A percentile compares a stretch with the other conserved stretches of the same genome.
These are phyloP conservation scores for Dascillus cervinus DNA, from an alignment of 2,888 invertebrate species.

Conservation along the genomic window DNA sequence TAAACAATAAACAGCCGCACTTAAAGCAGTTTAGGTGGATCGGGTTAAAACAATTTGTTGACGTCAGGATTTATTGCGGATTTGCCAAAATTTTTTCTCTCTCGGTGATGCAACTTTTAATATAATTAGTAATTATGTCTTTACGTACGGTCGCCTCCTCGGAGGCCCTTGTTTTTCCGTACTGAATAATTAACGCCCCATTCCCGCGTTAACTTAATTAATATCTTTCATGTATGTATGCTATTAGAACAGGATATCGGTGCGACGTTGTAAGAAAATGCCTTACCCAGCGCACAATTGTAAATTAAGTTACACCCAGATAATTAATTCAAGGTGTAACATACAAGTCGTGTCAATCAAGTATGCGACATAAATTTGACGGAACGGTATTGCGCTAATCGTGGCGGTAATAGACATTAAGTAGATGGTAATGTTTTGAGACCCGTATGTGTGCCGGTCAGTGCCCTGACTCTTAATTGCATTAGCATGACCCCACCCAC, in stretches of 20 bases:
- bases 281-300: slow-evolving; percentile 13
- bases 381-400: slow-evolving; percentile 12
- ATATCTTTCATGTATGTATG: too few relatives aligned
- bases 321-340: slow-evolving; percentile 19
- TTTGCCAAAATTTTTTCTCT: too few relatives aligned
- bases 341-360: slow-evolving; percentile 19
- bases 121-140: too few relatives aligned
- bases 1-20: too few relatives aligned
- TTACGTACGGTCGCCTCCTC: too few relatives aligned
- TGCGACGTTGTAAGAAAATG: slow-evolving; percentile 9
- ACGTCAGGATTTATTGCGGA: too few relatives aligned
- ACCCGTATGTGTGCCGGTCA: slow-evolving; percentile 33
- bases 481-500: slow-evolving; percentile 42
- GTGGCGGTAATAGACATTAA: slow-evolving; percentile 11
- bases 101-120: too few relatives aligned
- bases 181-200: too few relatives aligned
- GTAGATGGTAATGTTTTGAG: slow-evolving; percentile 15
- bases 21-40: too few relatives aligned
- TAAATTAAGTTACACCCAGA: slow-evolving; percentile 20
- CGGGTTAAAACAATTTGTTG: too few relatives aligned
- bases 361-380: slow-evolving; percentile 21
- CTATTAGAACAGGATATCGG: slow-evolving; percentile 12
- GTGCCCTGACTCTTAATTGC: slow-evolving; percentile 38
- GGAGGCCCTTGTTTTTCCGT: too few relatives aligned
- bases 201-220: too few relatives aligned